phyloP scores from a whole-genome alignment of 2,797 vertebrate genomes.

The Coilia nasus region DNA sequence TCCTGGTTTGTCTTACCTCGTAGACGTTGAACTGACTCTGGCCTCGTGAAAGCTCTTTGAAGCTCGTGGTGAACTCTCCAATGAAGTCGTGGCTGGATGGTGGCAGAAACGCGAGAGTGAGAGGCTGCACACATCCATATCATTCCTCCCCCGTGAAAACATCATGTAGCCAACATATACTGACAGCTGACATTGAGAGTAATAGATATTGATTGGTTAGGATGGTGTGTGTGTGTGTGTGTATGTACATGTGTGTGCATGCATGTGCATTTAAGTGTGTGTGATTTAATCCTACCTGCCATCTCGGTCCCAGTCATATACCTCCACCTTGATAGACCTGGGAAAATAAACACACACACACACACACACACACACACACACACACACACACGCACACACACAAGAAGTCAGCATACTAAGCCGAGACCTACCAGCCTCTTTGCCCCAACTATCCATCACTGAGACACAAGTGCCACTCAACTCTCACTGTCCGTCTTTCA shows the following conservation, averaged over 20 bases:
- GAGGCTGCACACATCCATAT: neutral
- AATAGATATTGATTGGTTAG: neutral
- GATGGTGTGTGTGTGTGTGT: neutral
- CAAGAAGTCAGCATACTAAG: neutral
- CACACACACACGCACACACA: neutral
- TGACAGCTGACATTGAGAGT: neutral
- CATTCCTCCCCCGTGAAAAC: neutral
- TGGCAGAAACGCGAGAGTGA: neutral
- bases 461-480: neutral
- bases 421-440: neutral
- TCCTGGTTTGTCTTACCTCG: slow-evolving; percentile 74
- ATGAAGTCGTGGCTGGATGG: slow-evolving; percentile 90
- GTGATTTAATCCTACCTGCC: slow-evolving; percentile 46
- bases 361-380: slow-evolving; percentile 2
- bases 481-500: neutral
- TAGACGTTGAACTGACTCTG: slow-evolving; percentile 87
- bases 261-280: neutral
- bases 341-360: slow-evolving; percentile 19
- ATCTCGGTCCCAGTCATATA: slow-evolving; percentile 59
- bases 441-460: neutral
- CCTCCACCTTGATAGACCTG: slow-evolving; percentile 52
- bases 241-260: neutral
- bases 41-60: slow-evolving; percentile 87
- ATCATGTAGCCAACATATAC: neutral
- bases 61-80: slow-evolving; percentile 92